Conservation (phyloP, 2,113 vertebrate species). For the Ptilorrhoa leucosticta region DNA sequence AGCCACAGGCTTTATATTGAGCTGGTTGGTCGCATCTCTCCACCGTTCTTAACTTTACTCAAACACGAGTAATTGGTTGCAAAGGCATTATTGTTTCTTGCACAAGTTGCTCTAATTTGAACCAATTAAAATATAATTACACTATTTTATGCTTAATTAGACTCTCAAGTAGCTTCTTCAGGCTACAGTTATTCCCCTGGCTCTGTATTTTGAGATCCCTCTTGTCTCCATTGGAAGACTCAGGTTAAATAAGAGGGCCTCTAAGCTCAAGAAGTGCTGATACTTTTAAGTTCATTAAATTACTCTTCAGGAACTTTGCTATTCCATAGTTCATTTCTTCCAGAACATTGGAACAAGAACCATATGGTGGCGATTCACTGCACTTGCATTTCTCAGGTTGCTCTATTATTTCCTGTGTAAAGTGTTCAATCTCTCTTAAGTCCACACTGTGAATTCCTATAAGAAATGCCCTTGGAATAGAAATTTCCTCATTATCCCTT, state of each 20-base stretch:
- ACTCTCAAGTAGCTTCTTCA: slow-evolving; percentile 4
- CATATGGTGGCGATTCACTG: not conserved
- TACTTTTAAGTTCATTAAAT: not conserved
- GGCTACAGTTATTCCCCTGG: not conserved
- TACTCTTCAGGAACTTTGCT: not conserved
- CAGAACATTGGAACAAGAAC: not conserved
- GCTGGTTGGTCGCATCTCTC: not conserved
- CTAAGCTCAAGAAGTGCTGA: not conserved
- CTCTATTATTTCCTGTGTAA: not conserved
- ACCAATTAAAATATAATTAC: slow-evolving; percentile 38
- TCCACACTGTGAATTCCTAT: not conserved
- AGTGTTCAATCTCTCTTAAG: not conserved
- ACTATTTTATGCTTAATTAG: slow-evolving; percentile 48
- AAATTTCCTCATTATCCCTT: slow-evolving; percentile 49
- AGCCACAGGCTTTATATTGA: not conserved
- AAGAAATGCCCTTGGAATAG: slow-evolving; percentile 28
- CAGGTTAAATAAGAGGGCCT: not conserved
- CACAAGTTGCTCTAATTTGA: slow-evolving; percentile 30
- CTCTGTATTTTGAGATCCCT: not conserved
- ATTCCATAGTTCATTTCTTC: not conserved
- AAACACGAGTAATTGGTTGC: not conserved
- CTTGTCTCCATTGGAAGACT: not conserved
- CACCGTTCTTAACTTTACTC: not conserved
- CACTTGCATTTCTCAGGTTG: not conserved
- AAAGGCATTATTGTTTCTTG: slow-evolving; percentile 34